Base-by-base conservation (phyloP, 2,113 vertebrate genomes). In the Vulpes ferrilata region DNA sequence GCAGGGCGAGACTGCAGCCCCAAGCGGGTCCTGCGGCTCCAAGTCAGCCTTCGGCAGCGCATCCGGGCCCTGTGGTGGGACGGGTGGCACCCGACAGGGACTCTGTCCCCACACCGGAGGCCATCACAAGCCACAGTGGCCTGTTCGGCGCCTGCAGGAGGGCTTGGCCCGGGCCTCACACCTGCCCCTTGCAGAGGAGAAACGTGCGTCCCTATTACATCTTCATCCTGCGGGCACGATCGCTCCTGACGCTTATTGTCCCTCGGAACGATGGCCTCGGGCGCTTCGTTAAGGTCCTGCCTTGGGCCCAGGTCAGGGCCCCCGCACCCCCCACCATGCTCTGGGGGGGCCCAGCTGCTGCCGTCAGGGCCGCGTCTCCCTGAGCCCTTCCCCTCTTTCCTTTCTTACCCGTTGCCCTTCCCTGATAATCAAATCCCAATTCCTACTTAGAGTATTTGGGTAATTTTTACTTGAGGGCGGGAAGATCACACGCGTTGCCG, bases 371-470 rank as follows among this genome's bases (percentile, higher is more conserved):
- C 7, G 7, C 1, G 6, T 43, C 15, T 5, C 92, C 53, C 67
- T 35, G 48, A 51, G 27, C 57, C 16, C 62, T 67, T 71, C 62
- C 51, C 48, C 65, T 74, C 16, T 88, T 67, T 86, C 62, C 13
- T 48, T 90, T 87, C 32, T 55, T 7, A 91, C 57, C 25, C 73
- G 67, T 80, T 94, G 35, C 51, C 51, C 69, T 79, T 92, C 73
- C 67, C 38, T 67, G n/a, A 90, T 57, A 94, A 60, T 94, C 64
- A 84, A 71, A 51, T 96, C 55, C 60, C 73, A 73, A 12, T 62
- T 82, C 22, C 25, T 12, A 86, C 11, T 60, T 43, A 55, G 9
- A 90, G 22, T 20, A 35, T 48, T 92, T 55, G 23, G 51, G 76
- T 15, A 16, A 64, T 22, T 80, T 67, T 90, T 32, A 55, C 2